Base-by-base conservation (phyloP, 2,113 vertebrate species). In the Irena cyanogastra region DNA sequence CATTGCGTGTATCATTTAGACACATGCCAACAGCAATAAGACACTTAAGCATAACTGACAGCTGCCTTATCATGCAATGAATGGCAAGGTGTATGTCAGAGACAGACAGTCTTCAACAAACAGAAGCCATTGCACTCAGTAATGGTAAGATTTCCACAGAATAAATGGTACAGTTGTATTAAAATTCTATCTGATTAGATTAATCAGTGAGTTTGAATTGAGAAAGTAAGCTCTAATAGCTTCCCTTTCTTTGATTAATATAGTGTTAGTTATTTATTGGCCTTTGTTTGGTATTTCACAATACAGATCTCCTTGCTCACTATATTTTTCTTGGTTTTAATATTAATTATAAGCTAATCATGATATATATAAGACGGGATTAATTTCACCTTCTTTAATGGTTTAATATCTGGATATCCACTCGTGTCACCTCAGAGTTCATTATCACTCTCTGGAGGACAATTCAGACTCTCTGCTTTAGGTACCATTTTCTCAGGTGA, bases 401-500 rank as follows among this genome's bases (percentile, higher is more conserved):
- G 66, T 68, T 54, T 56, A 92, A 47, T 86, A 94, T 77, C 90
- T 66, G 75, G 83, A 31, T 68, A 84, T 44, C 56, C 30, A 66
- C 60, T 78, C 0, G 0, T 87, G 56, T 78, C 68, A 83, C 52
- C 69, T 81, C 64, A 83, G 83, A 68, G 39, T 78, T 86, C 83
- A 41, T 93, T 94, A 92, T 92, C 44, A 56, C 64, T 84, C 96
- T 87, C 95, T 65, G 49, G 86, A 92, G 86, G 60, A 88, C 76
- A 81, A 87, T 93, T 93, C 70, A 83, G 27, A 22, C 33, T 77
- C 30, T 27, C 59, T 4, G 2, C 35, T 88, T 92, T 42, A 89
- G 88, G 72, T 71, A 89, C 41, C 56, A 52, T 95, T 95, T 90
- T 89, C 78, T 87, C 80, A 80, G 59, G 68, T 81, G 86, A 74